Evolutionary conservation across 2,113 vertebrate genomes (phyloP), one percentile per base, ranked within the genome.

Genomic region (Columba janthina): DNA sequence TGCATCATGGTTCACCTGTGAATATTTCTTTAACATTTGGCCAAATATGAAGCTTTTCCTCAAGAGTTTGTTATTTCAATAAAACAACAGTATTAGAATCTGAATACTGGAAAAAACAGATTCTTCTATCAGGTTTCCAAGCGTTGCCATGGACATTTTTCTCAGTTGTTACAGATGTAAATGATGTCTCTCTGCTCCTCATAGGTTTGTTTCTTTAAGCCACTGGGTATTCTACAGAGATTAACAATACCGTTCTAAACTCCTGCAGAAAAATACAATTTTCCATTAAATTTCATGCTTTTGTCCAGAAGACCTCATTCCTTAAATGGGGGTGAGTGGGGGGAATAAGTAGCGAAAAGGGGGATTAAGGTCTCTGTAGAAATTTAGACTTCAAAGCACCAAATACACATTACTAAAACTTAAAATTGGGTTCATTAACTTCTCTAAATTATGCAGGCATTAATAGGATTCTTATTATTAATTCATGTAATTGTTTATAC

Each of bases 391-490:
- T 88, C 60, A 78, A 81, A 96, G 87, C 81, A 92, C 61, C 89
- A 95, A 97, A 96, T 78, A 80, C 93, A 93, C 80, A 91, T 96
- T 96, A 94, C 64, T 57, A 79, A 93, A 97, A 96, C 53, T 97
- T 96, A 48, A 87, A 96, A 93, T 91, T 87, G 66, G 40, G 72
- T 97, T 97, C 91, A 97, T 98, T 98, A 98, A 89, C 89, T 91
- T 91, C 62, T 90, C 88, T 97, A 95, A 96, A 98, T 97, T 97
- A 85, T 90, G 40, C 53, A 78, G 72, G 62, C 81, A 81, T 97
- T 97, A 97, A 96, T 93, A 96, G 84, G 61, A 92, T 89, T 93
- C 96, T 97, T 97, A 96, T 97, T 98, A 97, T 98, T 97, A 97
- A 97, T 97, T 98, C 92, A 90, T 96, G 75, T 91, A 91, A 97